A percentile compares a stretch with the other conserved stretches of the same genome.
Conservation (phyloP, 2,888 invertebrate genomes). For the Volucella bombylans region DNA sequence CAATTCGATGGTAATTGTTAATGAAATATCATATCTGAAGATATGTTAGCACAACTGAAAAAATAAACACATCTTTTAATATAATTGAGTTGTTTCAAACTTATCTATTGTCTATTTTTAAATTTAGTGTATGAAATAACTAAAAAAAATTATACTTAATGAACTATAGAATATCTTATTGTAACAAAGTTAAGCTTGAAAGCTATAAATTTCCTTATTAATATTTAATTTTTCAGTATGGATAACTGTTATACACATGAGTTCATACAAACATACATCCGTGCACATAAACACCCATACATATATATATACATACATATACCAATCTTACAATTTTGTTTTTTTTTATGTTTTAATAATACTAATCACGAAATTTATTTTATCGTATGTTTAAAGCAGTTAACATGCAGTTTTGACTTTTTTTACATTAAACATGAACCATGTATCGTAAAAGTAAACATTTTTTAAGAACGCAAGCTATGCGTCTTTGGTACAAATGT, state of each 20-base stretch:
- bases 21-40: slow-evolving; percentile 27
- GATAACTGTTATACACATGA: no score
- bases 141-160: slow-evolving; percentile 75
- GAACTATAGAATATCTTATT: slow-evolving; percentile 70
- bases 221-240: slow-evolving; percentile 26
- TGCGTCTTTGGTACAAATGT: slow-evolving; percentile 57
- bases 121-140: slow-evolving; percentile 64
- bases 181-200: slow-evolving; percentile 62
- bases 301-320: background rate
- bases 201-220: background rate
- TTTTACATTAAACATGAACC: background rate
- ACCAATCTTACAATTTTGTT: slow-evolving; percentile 18
- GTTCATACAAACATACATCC: no score
- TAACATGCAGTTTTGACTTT: background rate
- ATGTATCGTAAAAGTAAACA: slow-evolving; percentile 26
- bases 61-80: slow-evolving; percentile 27
- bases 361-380: slow-evolving; percentile 52
- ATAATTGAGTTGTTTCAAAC: slow-evolving; percentile 72
- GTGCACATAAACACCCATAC: background rate
- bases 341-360: slow-evolving; percentile 38
- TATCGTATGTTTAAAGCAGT: slow-evolving; percentile 14
- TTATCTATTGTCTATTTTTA: slow-evolving; percentile 74
- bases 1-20: no score
- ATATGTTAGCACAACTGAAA: slow-evolving; percentile 41
- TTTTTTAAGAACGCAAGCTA: slow-evolving; percentile 46